phyloP scores from a whole-genome alignment of 1,140 invertebrate genomes.

The Thereuonema tuberculata region DNA sequence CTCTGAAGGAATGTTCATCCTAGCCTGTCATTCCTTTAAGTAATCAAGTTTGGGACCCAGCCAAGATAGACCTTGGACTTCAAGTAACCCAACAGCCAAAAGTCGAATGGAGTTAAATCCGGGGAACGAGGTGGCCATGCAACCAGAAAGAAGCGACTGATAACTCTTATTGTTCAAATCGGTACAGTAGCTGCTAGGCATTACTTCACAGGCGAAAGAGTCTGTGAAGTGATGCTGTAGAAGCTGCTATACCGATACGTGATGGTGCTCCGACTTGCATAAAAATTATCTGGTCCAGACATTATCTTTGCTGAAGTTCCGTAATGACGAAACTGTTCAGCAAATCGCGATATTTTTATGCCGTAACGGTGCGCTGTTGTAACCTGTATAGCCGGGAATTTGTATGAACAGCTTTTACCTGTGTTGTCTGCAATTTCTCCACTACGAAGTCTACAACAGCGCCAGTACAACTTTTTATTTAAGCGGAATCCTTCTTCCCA shows the following conservation, averaged over 20 bases:
- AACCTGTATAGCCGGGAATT: background rate
- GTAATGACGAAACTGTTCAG: no score
- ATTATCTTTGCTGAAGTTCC: no score
- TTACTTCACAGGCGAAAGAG: no score
- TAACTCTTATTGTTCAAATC: no score
- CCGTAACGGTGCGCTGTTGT: background rate
- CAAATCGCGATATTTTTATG: no score
- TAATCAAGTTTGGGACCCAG: background rate
- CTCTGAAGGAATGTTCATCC: background rate
- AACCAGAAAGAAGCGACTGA: background rate
- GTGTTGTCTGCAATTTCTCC: background rate
- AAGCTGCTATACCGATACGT: no score
- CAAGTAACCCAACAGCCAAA: background rate
- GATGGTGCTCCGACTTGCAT: no score
- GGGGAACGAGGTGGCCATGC: background rate
- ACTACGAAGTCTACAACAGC: background rate
- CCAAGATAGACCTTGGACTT: background rate
- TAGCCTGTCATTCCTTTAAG: background rate
- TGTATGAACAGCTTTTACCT: background rate
- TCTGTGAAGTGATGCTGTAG: no score
- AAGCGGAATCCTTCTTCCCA: background rate
- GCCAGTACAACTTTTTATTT: background rate
- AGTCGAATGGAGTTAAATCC: background rate
- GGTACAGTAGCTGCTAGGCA: no score
- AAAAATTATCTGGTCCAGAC: no score